These are phyloP conservation scores for Lamprotornis superbus DNA, from an alignment of 2,113 vertebrate species.

Conservation along the genomic window DNA sequence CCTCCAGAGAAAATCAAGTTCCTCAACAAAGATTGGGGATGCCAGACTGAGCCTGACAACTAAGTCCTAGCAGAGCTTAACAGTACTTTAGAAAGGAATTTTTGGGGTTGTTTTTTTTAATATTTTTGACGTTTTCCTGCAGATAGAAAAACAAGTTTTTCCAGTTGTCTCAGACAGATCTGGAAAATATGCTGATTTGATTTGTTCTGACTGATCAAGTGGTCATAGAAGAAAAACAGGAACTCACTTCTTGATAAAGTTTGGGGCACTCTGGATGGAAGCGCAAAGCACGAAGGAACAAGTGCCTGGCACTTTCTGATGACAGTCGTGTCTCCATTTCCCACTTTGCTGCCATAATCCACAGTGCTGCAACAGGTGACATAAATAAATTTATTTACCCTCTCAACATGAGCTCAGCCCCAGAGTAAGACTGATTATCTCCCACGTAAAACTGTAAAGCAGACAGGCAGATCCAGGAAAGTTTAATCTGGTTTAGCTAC, in stretches of 20 bases:
- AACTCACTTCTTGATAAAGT: conserved; percentile 90
- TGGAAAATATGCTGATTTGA: not conserved
- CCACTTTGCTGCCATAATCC: conserved; percentile 98
- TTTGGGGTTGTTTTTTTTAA: not conserved
- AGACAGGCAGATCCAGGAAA: not conserved
- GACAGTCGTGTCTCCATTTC: conserved; percentile 92
- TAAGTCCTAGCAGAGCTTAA: not conserved
- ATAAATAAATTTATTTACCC: not conserved
- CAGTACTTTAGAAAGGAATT: not conserved
- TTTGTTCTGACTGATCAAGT: not conserved
- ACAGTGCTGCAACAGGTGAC: conserved; percentile 77
- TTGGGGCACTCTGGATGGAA: conserved; percentile 92
- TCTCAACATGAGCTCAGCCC: not conserved
- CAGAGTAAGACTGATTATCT: not conserved
- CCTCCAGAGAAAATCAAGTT: not conserved
- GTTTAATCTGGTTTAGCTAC: not conserved
- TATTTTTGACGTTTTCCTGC: not conserved
- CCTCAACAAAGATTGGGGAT: not conserved
- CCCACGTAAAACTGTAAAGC: not conserved
- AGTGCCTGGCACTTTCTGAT: conserved; percentile 90
- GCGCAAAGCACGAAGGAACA: conserved; percentile 94
- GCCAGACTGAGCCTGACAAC: not conserved
- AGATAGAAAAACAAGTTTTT: not conserved
- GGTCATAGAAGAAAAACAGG: not conserved
- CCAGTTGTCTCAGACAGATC: not conserved